Evolutionary conservation across 2,888 invertebrate species (phyloP).

Genomic region (Mesoligia furuncula): DNA sequence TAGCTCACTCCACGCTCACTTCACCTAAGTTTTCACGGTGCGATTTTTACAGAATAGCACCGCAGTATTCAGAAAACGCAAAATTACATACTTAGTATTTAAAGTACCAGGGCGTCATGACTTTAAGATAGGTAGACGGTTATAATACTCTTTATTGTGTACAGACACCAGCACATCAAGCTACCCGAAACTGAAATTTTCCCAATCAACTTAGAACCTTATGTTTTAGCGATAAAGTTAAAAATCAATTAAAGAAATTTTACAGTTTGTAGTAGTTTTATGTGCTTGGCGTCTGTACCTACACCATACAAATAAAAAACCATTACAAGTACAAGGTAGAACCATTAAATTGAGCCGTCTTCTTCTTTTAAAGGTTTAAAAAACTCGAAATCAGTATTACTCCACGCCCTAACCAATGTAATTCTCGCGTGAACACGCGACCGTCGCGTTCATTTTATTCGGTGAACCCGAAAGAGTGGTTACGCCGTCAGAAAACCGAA

Average conservation of each 20-base stretch:
- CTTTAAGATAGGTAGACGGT: not conserved
- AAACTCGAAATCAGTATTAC: not conserved
- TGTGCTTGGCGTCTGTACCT: too few species aligned
- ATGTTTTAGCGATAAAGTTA: too few species aligned
- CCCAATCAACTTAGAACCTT: too few species aligned
- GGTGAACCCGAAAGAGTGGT: too few species aligned
- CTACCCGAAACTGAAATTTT: too few species aligned
- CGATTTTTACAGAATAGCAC: too few species aligned
- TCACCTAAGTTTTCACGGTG: too few species aligned
- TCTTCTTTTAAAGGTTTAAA: not conserved
- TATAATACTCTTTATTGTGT: not conserved
- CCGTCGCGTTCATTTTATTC: not conserved
- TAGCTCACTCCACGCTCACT: too few species aligned
- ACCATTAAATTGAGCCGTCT: not conserved
- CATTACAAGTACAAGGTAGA: not conserved
- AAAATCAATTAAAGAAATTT: too few species aligned
- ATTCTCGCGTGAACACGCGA: not conserved
- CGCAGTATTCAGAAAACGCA: not conserved
- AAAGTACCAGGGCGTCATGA: not conserved
- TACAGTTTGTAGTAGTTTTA: too few species aligned
- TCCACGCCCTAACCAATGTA: not conserved
- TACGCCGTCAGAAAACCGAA: not conserved
- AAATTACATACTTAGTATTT: not conserved
- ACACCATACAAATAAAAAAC: not conserved
- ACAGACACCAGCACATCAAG: too few species aligned